Evolutionary conservation across 2,888 invertebrate genomes (phyloP).

Genomic region (Tupiocoris notatus): DNA sequence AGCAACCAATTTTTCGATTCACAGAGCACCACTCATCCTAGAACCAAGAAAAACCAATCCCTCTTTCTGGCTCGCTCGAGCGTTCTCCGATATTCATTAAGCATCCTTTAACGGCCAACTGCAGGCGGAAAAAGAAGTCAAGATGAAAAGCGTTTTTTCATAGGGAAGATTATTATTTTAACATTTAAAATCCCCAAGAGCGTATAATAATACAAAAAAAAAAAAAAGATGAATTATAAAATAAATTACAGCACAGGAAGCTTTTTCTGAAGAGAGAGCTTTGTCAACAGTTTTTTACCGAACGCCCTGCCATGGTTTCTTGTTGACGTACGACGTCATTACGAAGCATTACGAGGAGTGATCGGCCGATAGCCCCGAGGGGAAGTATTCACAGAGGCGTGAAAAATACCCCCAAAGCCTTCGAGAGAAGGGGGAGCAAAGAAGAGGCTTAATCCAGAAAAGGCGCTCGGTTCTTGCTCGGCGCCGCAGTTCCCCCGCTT

Average conservation of each 20-base stretch:
- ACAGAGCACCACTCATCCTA: neutral
- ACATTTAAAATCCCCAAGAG: neutral
- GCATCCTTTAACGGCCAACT: neutral
- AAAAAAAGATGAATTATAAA: slow-evolving; percentile 21
- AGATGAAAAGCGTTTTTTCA: neutral
- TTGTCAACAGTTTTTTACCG: slow-evolving; percentile 34
- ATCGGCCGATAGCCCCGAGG: slow-evolving; percentile 31
- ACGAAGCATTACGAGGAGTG: slow-evolving; percentile 39
- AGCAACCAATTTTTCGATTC: neutral
- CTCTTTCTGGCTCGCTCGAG: neutral
- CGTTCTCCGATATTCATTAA: neutral
- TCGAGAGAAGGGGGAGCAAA: slow-evolving; percentile 1
- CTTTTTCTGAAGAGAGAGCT: slow-evolving; percentile 4
- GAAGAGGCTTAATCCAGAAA: slow-evolving; percentile 34
- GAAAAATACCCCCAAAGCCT: slow-evolving; percentile 36
- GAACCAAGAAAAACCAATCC: neutral
- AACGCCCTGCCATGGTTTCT: neutral
- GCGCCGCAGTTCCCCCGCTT: neutral
- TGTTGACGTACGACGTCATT: slow-evolving; percentile 39
- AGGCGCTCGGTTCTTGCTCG: slow-evolving; percentile 30
- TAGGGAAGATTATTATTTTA: neutral
- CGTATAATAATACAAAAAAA: slow-evolving; percentile 3
- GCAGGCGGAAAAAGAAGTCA: neutral
- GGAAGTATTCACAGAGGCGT: slow-evolving; percentile 33
- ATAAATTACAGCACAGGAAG: slow-evolving; percentile 15